phyloP scores from a whole-genome alignment of 2,888 invertebrate species.

The Eristalis arbustorum region DNA sequence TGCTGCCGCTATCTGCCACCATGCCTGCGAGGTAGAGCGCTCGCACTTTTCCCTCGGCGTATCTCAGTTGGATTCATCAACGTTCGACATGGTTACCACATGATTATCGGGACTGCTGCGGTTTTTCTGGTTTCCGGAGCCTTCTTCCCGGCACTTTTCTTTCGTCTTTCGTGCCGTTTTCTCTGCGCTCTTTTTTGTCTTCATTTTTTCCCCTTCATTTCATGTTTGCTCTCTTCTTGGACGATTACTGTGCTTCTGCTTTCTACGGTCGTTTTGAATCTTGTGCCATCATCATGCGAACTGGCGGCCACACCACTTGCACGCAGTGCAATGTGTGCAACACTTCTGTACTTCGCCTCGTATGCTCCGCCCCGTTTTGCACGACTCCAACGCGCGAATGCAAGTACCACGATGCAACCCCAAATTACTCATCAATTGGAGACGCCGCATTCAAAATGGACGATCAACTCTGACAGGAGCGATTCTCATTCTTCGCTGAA shows the following conservation, averaged over 20 bases:
- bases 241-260: constrained; percentile 39
- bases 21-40: constrained; percentile 8
- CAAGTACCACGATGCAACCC: constrained; percentile 44
- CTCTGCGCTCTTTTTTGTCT: background rate
- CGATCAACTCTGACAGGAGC: constrained; percentile 23
- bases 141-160: constrained; percentile 34
- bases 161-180: background rate
- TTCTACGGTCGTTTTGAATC: constrained; percentile 34
- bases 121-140: constrained; percentile 63
- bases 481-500: background rate
- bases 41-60: constrained; percentile 41
- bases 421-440: constrained; percentile 43
- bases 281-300: constrained; percentile 16
- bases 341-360: constrained; percentile 28
- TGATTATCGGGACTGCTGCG: constrained; percentile 61
- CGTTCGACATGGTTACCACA: constrained; percentile 67
- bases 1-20: constrained; percentile 11
- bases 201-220: background rate
- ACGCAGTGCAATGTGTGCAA: constrained; percentile 8
- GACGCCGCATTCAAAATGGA: constrained; percentile 57
- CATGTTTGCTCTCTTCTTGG: constrained; percentile 21
- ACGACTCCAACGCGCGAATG: constrained; percentile 19
- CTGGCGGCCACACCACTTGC: background rate
- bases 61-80: constrained; percentile 67
- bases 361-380: constrained; percentile 61